Evolutionary conservation across 2,888 invertebrate genomes (phyloP).

Genomic region (Lasioglossum pauxillum): DNA sequence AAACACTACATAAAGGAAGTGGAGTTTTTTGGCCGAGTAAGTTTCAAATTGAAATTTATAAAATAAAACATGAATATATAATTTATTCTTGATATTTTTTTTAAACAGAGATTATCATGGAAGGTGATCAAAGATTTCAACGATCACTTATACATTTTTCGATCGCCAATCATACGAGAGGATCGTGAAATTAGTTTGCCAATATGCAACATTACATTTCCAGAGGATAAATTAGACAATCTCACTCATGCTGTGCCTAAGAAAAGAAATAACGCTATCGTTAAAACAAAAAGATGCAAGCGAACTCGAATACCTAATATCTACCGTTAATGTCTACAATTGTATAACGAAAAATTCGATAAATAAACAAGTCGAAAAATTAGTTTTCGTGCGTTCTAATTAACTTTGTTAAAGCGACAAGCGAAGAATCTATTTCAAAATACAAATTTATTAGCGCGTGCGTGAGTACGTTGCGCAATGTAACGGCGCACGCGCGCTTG

Average conservation of each 20-base stretch:
- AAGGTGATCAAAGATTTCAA: not conserved
- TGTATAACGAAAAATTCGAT: not conserved
- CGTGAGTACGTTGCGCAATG: not conserved
- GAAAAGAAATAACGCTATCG: not conserved
- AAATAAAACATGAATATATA: not conserved
- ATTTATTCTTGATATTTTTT: not conserved
- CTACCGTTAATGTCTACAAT: not conserved
- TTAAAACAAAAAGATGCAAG: not conserved
- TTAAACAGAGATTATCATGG: not conserved
- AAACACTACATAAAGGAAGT: not conserved
- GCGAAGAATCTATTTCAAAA: not conserved
- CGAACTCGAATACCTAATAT: not conserved
- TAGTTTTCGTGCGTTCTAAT: not conserved
- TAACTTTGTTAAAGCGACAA: not conserved
- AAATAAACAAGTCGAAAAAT: not conserved
- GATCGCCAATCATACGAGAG: not conserved
- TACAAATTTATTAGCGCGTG: not conserved
- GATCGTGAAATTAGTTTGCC: not conserved
- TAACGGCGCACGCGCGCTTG: not conserved
- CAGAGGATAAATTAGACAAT: not conserved
- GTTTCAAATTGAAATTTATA: not conserved
- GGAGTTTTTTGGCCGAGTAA: not conserved
- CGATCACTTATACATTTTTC: conserved; percentile 5
- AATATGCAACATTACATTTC: conserved; percentile 9
- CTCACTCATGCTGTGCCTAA: not conserved